Conservation (phyloP, 2,888 invertebrate genomes). For the Digitonthophagus gazella region DNA sequence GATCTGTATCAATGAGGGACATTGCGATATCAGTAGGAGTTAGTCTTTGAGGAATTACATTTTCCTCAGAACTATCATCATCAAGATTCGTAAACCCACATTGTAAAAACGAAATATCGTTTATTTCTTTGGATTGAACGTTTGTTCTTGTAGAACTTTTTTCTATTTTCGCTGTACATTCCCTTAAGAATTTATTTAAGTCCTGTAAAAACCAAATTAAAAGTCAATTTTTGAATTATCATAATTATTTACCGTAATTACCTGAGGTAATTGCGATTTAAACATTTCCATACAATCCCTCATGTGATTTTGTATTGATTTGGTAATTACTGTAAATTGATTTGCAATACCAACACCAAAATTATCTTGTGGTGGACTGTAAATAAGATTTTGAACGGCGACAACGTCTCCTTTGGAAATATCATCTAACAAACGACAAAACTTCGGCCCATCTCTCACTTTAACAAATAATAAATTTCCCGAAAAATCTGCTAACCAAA, state of each 20-base stretch:
- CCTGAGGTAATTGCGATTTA: constrained; percentile 42
- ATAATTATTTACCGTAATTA: constrained; percentile 21
- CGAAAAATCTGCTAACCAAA: constrained; percentile 59
- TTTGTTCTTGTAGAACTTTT: not conserved
- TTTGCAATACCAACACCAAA: constrained; percentile 62
- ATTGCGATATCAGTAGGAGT: constrained; percentile 44
- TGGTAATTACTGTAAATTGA: constrained; percentile 62
- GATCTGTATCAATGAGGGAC: constrained; percentile 44
- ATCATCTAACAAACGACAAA: constrained; percentile 55
- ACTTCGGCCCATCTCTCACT: constrained; percentile 51
- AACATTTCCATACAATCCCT: constrained; percentile 53
- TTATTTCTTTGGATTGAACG: not conserved
- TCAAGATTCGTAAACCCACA: constrained; percentile 6
- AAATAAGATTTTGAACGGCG: constrained; percentile 62
- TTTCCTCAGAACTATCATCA: constrained; percentile 38
- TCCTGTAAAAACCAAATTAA: constrained; percentile 36
- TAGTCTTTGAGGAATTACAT: constrained; percentile 36
- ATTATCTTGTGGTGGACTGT: constrained; percentile 54
- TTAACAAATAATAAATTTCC: constrained; percentile 53
- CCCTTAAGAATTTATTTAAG: constrained; percentile 36
- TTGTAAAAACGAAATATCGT: constrained; percentile 1
- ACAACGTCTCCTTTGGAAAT: constrained; percentile 59
- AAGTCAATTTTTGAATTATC: not conserved
- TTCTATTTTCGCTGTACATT: constrained; percentile 40
- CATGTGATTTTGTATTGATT: constrained; percentile 55